Evolutionary conservation across 2,113 vertebrate species (phyloP), one percentile per base, ranked within the genome.

Genomic region (Rana temporaria): DNA sequence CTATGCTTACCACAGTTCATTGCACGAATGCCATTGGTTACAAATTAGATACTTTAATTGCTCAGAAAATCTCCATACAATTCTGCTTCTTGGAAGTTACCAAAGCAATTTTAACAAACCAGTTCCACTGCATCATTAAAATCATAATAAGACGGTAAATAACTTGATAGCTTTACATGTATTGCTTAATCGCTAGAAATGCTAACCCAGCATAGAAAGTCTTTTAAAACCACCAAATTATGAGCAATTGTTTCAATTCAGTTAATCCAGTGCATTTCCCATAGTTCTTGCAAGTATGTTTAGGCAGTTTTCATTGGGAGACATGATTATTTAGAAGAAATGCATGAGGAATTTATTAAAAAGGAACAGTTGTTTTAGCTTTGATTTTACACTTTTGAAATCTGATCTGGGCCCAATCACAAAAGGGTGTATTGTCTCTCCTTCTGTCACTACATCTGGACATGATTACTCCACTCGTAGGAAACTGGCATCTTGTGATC

Each of bases 351-450:
- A 85, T 81, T 53, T 87, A 85, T 92, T 92, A 91, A 84, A 78
- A 85, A 2, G 48, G 38, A 89, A 88, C 81, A 79, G 84, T 85
- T 86, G 82, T 85, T 74, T 42, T 84, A 87, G 86, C 88, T 92
- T 89, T 86, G 88, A 88, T 86, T 85, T 86, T 85, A 53, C 80
- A 85, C 85, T 88, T 92, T 90, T 92, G 92, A 93, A 93, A 93
- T 91, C 78, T 0, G 85, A 94, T 85, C 87, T 70, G 34, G 84
- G 85, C 89, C 84, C 86, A 14, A 81, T 82, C 72, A 71, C 84
- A 88, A 84, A 90, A 85, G 74, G 74, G 79, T 77, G 30, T 84
- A 84, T 86, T 91, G 71, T 87, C 86, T 88, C 84, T 82, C 85
- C 86, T 88, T 88, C 72, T 89, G 88, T 89, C 87, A 87, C 57